phyloP scores from a whole-genome alignment of 2,888 invertebrate species.

The Nemurella pictetii region DNA sequence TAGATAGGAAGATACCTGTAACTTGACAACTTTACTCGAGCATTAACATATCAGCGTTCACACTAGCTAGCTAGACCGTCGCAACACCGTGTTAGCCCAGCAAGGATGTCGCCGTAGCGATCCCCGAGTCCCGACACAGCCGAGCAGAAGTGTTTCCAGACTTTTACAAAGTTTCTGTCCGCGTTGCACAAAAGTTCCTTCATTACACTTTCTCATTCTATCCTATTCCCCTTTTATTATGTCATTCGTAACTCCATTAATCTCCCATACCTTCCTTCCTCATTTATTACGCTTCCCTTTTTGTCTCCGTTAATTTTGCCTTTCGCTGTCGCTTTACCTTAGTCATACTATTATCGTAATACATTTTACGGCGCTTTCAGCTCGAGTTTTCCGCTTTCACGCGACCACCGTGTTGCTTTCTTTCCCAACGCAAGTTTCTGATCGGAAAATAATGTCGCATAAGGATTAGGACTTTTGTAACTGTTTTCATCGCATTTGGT shows the following conservation, averaged over 20 bases:
- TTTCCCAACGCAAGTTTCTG: neutral
- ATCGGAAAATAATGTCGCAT: neutral
- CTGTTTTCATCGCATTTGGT: neutral
- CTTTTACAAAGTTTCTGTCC: conserved; percentile 33
- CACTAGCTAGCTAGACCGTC: neutral
- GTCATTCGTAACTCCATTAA: conserved; percentile 31
- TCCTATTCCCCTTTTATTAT: conserved; percentile 26
- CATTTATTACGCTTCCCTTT: conserved; percentile 32
- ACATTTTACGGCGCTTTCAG: conserved; percentile 27
- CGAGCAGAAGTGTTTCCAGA: conserved; percentile 36
- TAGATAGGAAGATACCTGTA: too few relatives aligned
- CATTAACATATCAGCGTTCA: too few relatives aligned
- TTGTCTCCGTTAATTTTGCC: conserved; percentile 35
- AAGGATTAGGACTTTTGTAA: neutral
- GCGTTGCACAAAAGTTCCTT: conserved; percentile 34
- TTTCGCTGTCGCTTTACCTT: conserved; percentile 32
- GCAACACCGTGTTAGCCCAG: neutral
- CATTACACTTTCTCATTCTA: conserved; percentile 24
- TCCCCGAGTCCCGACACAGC: conserved; percentile 6
- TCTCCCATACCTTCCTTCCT: conserved; percentile 31
- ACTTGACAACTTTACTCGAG: too few relatives aligned
- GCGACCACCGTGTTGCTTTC: neutral
- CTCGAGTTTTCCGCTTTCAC: neutral
- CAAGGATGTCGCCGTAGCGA: conserved; percentile 14
- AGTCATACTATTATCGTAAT: conserved; percentile 36